phyloP scores from a whole-genome alignment of 1,140 invertebrate genomes.

The Drosophila sulfurigaster region DNA sequence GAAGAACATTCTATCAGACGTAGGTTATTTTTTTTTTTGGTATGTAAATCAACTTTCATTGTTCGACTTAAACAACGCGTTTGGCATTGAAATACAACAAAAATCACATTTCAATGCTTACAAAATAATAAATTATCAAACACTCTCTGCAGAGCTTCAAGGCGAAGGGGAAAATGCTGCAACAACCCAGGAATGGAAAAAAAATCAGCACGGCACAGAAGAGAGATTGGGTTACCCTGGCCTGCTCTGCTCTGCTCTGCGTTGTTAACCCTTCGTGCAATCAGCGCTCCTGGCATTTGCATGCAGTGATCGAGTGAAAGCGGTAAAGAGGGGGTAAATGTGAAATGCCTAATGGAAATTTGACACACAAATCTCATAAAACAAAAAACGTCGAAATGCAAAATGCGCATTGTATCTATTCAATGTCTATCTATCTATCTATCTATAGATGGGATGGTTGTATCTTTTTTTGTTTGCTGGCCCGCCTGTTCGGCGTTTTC shows the following conservation, averaged over 20 bases:
- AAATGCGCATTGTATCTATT: conserved; percentile 71
- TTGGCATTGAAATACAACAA: conserved; percentile 54
- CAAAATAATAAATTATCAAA: conserved; percentile 85
- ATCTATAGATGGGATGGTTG: conserved; percentile 28
- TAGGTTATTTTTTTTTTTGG: conserved; percentile 57
- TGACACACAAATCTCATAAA: conserved; percentile 82
- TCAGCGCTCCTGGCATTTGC: conserved; percentile 51
- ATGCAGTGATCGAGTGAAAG: conserved; percentile 24
- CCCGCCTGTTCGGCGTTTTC: conserved; percentile 60
- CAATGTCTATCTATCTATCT: conserved; percentile 58
- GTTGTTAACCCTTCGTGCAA: conserved; percentile 48
- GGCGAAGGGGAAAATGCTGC: conserved; percentile 57
- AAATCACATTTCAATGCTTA: conserved; percentile 84
- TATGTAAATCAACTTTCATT: conserved; percentile 85
- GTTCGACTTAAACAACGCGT: conserved; percentile 68
- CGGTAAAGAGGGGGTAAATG: conserved; percentile 47
- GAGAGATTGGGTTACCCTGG: conserved; percentile 68
- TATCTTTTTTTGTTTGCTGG: conserved; percentile 31
- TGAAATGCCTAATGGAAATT: conserved; percentile 81
- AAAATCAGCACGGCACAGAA: conserved; percentile 35
- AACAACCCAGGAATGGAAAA: conserved; percentile 60
- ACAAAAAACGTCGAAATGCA: conserved; percentile 71
- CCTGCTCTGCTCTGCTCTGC: conserved; percentile 4
- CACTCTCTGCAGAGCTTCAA: conserved; percentile 16
- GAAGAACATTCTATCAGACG: conserved; percentile 44